Evolutionary conservation across 1,140 invertebrate species (phyloP).

Genomic region (Bursaphelenchus mucronatus): DNA sequence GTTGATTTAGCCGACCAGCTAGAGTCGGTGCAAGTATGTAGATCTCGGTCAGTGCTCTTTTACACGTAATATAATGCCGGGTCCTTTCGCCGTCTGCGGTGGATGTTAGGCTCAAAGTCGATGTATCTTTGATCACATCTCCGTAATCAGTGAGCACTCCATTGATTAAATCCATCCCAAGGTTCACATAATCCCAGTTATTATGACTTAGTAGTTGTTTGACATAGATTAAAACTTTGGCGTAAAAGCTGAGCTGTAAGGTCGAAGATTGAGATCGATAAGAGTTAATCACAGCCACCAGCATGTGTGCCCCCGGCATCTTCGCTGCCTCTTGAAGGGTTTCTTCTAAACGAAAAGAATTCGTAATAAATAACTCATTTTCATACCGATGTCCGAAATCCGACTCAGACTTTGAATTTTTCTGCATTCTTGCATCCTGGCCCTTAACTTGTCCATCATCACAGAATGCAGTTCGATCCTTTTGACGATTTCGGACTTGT

Average conservation of each 20-base stretch:
- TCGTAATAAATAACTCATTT: slow-evolving; percentile 21
- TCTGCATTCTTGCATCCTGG: slow-evolving; percentile 20
- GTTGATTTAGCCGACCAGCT: not conserved
- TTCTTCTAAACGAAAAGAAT: slow-evolving; percentile 28
- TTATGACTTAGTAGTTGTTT: slow-evolving; percentile 12
- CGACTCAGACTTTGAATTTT: slow-evolving; percentile 5
- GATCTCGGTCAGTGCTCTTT: slow-evolving; percentile 17
- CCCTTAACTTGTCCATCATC: slow-evolving; percentile 24
- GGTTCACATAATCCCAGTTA: slow-evolving; percentile 24
- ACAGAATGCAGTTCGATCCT: slow-evolving; percentile 1
- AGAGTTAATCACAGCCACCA: slow-evolving; percentile 19
- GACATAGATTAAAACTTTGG: slow-evolving; percentile 6
- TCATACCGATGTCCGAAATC: slow-evolving; percentile 13
- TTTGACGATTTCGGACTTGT: slow-evolving; percentile 9
- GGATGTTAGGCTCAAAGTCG: slow-evolving; percentile 9
- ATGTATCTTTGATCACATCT: slow-evolving; percentile 18
- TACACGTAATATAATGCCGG: slow-evolving; percentile 4
- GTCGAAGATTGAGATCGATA: slow-evolving; percentile 9
- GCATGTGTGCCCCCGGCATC: slow-evolving; percentile 12
- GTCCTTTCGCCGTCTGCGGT: slow-evolving; percentile 18
- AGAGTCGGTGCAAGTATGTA: slow-evolving; percentile 23
- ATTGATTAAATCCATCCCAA: slow-evolving; percentile 18
- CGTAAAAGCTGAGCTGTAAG: not conserved
- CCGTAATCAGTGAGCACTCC: slow-evolving; percentile 19
- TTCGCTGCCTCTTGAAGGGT: slow-evolving; percentile 13